phyloP scores from a whole-genome alignment of 2,888 invertebrate species.

The Erpobdella octoculata region DNA sequence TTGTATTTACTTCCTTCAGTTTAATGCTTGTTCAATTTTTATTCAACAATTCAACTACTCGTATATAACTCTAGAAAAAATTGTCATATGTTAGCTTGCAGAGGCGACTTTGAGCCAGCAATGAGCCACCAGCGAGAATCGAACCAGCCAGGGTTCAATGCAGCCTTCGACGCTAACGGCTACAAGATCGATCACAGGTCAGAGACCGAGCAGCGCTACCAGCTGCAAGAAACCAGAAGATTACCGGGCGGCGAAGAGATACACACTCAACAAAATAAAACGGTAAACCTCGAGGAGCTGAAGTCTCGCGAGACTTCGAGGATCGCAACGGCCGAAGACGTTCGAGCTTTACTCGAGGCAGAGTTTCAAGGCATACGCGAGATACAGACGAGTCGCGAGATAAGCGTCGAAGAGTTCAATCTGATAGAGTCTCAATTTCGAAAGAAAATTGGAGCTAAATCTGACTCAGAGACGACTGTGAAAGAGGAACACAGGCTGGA shows the following conservation, averaged over 20 bases:
- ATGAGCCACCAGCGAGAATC: background rate
- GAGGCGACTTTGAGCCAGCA: background rate
- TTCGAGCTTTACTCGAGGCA: constrained; percentile 24
- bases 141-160: background rate
- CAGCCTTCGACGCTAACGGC: background rate
- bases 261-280: constrained; percentile 5
- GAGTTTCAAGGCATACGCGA: constrained; percentile 28
- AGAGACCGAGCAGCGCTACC: background rate
- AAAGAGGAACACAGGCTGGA: constrained; percentile 26
- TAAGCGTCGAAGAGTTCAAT: constrained; percentile 28
- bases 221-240: background rate
- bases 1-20: background rate
- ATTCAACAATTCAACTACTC: background rate
- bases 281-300: constrained; percentile 24
- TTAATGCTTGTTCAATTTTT: background rate
- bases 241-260: background rate
- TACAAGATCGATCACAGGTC: constrained; percentile 5
- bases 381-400: constrained; percentile 21
- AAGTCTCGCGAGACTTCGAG: constrained; percentile 25
- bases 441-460: constrained; percentile 15
- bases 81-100: too few species aligned
- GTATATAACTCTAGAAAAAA: background rate
- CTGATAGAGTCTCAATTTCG: constrained; percentile 14
- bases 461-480: background rate
- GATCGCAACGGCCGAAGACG: constrained; percentile 27